Evolutionary conservation across 2,113 vertebrate species (phyloP).

Genomic region (Ctenomys sociabilis): DNA sequence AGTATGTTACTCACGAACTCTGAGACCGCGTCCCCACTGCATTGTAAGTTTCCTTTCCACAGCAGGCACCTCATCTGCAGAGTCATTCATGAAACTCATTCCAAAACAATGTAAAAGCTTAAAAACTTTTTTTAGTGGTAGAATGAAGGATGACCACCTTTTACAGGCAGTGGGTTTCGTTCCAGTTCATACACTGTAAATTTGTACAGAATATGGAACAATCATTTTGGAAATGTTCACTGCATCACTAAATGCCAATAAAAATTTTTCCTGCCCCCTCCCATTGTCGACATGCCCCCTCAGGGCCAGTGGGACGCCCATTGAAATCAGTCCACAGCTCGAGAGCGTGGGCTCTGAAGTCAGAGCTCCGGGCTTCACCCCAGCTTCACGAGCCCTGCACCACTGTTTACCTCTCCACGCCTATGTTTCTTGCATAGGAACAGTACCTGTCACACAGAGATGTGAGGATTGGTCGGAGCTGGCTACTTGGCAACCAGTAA

Average conservation of each 20-base stretch:
- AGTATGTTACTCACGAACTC: background rate
- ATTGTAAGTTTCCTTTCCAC: background rate
- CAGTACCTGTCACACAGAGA: background rate
- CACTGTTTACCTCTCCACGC: background rate
- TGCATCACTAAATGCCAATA: background rate
- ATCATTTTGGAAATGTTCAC: background rate
- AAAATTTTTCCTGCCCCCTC: background rate
- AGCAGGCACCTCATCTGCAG: background rate
- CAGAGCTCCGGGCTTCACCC: background rate
- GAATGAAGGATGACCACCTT: background rate
- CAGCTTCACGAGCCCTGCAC: accelerated
- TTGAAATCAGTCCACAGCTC: background rate
- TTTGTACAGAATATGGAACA: background rate
- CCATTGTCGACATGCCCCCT: background rate
- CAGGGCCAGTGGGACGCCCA: background rate
- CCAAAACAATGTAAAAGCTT: background rate
- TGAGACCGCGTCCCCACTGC: background rate
- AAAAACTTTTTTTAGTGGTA: background rate
- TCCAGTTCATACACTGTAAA: background rate
- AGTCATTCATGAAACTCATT: background rate
- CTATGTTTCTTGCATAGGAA: background rate
- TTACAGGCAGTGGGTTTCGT: background rate
- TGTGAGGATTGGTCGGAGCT: background rate
- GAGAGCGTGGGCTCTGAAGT: background rate
- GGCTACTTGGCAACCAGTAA: background rate